A percentile compares a stretch with the other conserved stretches of the same genome.
Evolutionary conservation across 1,140 invertebrate species (phyloP).

Genomic region (Venustaconcha ellipsiformis): DNA sequence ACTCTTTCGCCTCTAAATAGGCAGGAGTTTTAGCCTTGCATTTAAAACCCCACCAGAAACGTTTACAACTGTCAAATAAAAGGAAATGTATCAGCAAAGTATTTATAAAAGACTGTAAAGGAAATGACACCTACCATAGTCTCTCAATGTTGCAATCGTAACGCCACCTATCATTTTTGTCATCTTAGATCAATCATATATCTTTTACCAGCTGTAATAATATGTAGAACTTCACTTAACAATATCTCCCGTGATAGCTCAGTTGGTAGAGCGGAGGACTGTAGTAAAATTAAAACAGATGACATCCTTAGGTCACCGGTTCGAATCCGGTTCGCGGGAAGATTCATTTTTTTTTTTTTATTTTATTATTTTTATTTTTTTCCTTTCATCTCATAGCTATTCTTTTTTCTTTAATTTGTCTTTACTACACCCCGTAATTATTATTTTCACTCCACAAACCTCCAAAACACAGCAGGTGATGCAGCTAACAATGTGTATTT

Average conservation of each 20-base stretch:
- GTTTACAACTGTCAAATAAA: neutral
- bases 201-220: neutral
- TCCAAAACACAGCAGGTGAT: too few relatives aligned
- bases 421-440: too few relatives aligned
- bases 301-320: slow-evolving; percentile 31
- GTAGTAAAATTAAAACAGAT: slow-evolving; percentile 25
- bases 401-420: too few relatives aligned
- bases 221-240: neutral
- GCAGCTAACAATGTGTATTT: too few relatives aligned
- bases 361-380: neutral
- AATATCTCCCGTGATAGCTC: slow-evolving; percentile 49
- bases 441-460: too few relatives aligned
- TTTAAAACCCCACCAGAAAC: neutral
- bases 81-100: neutral
- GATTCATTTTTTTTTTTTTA: neutral
- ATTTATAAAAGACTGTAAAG: slow-evolving; percentile 2
- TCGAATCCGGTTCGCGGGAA: slow-evolving; percentile 37
- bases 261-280: slow-evolving; percentile 58
- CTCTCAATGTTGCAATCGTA: slow-evolving; percentile 7
- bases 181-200: neutral
- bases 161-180: slow-evolving; percentile 4
- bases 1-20: neutral
- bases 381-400: too few relatives aligned
- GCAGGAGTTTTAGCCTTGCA: neutral
- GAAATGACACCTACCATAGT: slow-evolving; percentile 33